phyloP scores from a whole-genome alignment of 2,113 vertebrate genomes.

The Clarias batrachus region DNA sequence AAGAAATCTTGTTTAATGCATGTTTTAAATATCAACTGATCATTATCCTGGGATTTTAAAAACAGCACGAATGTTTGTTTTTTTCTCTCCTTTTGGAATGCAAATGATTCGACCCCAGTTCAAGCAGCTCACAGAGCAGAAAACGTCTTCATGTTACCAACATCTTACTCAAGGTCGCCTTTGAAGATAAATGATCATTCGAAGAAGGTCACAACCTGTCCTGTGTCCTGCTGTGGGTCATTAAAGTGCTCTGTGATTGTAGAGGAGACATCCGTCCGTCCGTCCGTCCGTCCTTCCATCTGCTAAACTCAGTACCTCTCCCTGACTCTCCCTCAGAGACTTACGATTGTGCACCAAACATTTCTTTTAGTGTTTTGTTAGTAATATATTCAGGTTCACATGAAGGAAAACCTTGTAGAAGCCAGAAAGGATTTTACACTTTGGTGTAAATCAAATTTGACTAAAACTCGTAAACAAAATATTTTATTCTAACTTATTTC shows the following conservation, averaged over 20 bases:
- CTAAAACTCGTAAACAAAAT: background rate
- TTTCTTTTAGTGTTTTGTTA: background rate
- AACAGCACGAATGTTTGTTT: background rate
- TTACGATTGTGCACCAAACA: background rate
- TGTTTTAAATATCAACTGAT: background rate
- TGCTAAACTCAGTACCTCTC: background rate
- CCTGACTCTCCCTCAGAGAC: background rate
- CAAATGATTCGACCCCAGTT: background rate
- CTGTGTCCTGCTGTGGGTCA: background rate
- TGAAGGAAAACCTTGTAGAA: background rate
- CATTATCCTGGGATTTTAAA: background rate
- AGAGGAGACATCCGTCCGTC: background rate
- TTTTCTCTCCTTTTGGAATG: background rate
- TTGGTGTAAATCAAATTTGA: background rate
- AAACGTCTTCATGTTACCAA: background rate
- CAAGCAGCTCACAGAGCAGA: background rate
- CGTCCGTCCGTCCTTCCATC: too few species aligned
- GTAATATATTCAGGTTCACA: background rate
- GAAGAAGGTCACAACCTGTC: background rate
- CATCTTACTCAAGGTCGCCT: background rate
- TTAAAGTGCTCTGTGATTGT: background rate
- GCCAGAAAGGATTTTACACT: background rate
- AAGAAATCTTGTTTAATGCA: background rate
- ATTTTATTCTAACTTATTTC: background rate
- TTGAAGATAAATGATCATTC: background rate